Percentiles rank a stretch among this genome's conserved stretches.
Evolutionary conservation across 2,888 invertebrate species (phyloP).

Genomic region (Melieria omissa): DNA sequence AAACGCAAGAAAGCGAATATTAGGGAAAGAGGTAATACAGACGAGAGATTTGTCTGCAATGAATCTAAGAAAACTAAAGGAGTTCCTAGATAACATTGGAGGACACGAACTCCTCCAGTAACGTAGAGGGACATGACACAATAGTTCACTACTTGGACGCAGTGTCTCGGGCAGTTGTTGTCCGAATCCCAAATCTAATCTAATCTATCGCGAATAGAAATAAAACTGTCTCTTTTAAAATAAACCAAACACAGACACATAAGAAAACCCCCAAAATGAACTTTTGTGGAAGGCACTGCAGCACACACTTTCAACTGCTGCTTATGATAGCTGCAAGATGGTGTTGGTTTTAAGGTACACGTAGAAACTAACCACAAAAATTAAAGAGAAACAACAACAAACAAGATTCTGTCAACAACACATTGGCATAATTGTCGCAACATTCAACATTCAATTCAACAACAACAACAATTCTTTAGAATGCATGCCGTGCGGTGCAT

Average conservation of each 20-base stretch:
- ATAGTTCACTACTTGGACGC: too few species aligned
- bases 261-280: background rate
- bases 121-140: too few species aligned
- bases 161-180: too few species aligned
- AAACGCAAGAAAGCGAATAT: too few species aligned
- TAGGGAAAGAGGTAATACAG: too few species aligned
- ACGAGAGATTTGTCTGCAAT: too few species aligned
- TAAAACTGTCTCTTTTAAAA: background rate
- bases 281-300: too few species aligned
- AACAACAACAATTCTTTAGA: background rate
- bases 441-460: background rate
- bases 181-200: too few species aligned
- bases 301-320: background rate
- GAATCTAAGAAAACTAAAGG: too few species aligned
- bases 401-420: background rate
- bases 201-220: background rate
- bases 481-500: too few species aligned
- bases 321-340: background rate
- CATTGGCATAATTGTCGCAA: conserved; percentile 21
- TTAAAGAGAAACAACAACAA: background rate
- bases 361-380: background rate
- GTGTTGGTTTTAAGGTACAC: conserved; percentile 23
- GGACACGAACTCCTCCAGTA: too few species aligned
- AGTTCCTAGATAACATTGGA: too few species aligned
- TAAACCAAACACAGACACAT: background rate